Conservation (phyloP, 2,797 vertebrate genomes). For the Peromyscus attwateri region DNA sequence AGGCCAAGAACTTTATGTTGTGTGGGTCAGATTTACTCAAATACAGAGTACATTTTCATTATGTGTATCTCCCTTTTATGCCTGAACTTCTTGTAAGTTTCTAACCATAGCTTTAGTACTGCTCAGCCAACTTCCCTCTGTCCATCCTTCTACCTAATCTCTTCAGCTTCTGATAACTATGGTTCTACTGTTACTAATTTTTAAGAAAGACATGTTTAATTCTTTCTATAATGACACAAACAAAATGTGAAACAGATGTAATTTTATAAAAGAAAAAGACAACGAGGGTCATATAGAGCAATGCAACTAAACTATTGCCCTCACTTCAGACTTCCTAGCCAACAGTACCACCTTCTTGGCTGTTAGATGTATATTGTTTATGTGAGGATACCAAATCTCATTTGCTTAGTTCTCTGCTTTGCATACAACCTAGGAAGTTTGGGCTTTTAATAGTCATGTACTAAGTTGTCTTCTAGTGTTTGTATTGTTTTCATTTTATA, state of each 20-base stretch:
- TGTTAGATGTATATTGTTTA: neutral
- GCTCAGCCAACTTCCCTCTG: too few relatives aligned
- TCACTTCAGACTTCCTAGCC: neutral
- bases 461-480: constrained; percentile 48
- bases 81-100: neutral
- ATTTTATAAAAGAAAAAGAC: neutral
- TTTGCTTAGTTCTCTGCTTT: constrained; percentile 5
- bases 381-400: neutral
- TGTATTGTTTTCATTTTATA: constrained; percentile 62
- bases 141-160: too few relatives aligned
- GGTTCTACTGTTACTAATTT: neutral
- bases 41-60: neutral
- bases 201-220: neutral
- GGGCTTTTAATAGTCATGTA: constrained; percentile 12
- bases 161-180: neutral
- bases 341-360: neutral
- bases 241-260: neutral
- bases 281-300: neutral
- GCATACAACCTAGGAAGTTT: neutral
- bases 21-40: neutral
- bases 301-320: neutral
- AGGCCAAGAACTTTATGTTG: neutral
- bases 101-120: neutral
- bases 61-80: neutral
- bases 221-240: neutral